Percentiles rank a stretch among this genome's conserved stretches.
Conservation (phyloP, 53 echinoderm and acorn worm species). For the Arbacia lixula region DNA sequence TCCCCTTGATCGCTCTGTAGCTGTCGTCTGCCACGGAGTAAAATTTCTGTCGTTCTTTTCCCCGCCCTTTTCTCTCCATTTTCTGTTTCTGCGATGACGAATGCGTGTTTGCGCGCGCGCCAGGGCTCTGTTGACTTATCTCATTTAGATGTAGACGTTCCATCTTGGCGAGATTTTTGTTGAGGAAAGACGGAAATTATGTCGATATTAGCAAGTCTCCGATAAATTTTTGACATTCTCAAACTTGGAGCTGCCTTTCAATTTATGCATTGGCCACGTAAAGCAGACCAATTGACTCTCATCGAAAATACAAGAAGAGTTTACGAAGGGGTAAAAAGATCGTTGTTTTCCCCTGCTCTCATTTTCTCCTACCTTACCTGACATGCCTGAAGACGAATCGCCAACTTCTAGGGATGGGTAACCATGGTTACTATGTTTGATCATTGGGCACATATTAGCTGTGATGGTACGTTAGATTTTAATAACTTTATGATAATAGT, state of each 20-base stretch:
- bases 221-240: conserved; percentile 4
- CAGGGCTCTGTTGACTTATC: conserved; percentile 33
- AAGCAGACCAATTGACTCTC: neutral
- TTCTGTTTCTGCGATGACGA: conserved; percentile 6
- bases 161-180: neutral
- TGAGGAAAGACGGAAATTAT: conserved; percentile 29
- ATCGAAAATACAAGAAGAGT: too few relatives aligned
- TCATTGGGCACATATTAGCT: too few relatives aligned
- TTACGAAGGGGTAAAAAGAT: neutral
- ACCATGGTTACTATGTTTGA: too few relatives aligned
- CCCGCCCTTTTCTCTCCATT: conserved; percentile 35
- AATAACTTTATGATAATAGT: too few relatives aligned
- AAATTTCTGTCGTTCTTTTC: neutral
- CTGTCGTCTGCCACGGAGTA: conserved; percentile 7
- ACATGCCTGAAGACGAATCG: too few relatives aligned
- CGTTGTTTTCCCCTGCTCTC: too few relatives aligned
- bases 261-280: neutral
- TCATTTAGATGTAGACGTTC: conserved; percentile 11
- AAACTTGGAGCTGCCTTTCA: neutral
- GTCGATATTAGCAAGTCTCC: conserved; percentile 23
- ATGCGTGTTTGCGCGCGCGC: conserved; percentile 43
- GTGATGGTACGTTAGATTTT: too few relatives aligned
- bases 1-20: neutral
- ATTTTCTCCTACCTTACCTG: too few relatives aligned
- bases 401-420: too few relatives aligned